Evolutionary conservation across 2,797 vertebrate genomes (phyloP).

Genomic region (Neostethus bicornis): DNA sequence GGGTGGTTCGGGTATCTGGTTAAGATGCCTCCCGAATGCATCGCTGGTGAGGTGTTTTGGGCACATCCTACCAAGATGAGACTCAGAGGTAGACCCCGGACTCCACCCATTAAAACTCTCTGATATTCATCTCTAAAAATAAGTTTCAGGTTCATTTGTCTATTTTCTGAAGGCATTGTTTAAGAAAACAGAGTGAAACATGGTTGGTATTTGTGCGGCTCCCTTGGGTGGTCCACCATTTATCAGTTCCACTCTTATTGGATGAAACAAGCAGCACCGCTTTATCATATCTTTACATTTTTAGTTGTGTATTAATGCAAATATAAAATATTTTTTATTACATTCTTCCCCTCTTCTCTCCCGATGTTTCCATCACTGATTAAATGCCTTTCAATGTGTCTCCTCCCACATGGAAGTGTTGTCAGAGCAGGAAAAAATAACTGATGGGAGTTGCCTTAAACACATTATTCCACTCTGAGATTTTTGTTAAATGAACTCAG

Average conservation of each 20-base stretch:
- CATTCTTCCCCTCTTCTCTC: neutral
- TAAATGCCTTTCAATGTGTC: neutral
- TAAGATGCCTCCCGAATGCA: too few relatives aligned
- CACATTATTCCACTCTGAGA: constrained; percentile 18
- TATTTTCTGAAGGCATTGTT: constrained; percentile 17
- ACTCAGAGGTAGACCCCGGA: too few relatives aligned
- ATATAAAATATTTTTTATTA: neutral
- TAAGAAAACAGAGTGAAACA: constrained; percentile 37
- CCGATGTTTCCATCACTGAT: constrained; percentile 2
- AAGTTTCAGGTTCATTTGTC: constrained; percentile 2
- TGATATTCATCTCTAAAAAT: neutral
- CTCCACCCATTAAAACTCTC: neutral
- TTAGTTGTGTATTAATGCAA: neutral
- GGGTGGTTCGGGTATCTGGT: too few relatives aligned
- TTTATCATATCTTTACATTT: neutral
- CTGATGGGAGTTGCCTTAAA: constrained; percentile 36
- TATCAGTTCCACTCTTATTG: constrained; percentile 19
- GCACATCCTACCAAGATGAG: too few relatives aligned
- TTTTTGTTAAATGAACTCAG: constrained; percentile 19
- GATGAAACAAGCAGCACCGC: constrained; percentile 16
- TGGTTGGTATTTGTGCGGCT: constrained; percentile 23
- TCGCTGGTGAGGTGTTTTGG: too few relatives aligned
- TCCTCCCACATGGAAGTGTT: constrained; percentile 13
- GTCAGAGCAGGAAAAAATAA: constrained; percentile 57
- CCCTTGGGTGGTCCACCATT: constrained; percentile 15